Evolutionary conservation across 2,113 vertebrate genomes (phyloP).

Genomic region (Saccopteryx bilineata): DNA sequence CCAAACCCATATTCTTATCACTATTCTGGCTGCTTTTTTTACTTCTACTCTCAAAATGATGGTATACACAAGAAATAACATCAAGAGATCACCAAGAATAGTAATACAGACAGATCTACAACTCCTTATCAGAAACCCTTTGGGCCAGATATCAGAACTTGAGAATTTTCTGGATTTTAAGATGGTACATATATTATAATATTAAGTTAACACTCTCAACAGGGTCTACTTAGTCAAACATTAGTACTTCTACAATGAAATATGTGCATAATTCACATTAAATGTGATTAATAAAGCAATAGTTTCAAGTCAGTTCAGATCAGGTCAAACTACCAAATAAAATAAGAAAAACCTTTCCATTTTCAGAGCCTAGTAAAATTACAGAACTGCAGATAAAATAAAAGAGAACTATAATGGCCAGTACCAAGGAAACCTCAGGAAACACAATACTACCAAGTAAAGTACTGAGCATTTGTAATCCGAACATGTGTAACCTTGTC

Average conservation of each 20-base stretch:
- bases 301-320: background rate
- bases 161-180: conserved; percentile 42
- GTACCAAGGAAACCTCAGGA: conserved; percentile 16
- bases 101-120: background rate
- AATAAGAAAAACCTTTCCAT: conserved; percentile 14
- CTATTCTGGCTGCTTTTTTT: background rate
- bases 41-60: background rate
- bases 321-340: conserved; percentile 25
- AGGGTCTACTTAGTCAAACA: background rate
- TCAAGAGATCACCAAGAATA: conserved; percentile 34
- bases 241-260: conserved; percentile 49
- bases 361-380: conserved; percentile 19
- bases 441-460: background rate
- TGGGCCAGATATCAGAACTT: conserved; percentile 53
- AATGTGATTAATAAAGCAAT: conserved; percentile 38
- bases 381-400: background rate
- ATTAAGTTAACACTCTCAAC: background rate
- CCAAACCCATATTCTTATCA: conserved; percentile 14
- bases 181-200: background rate
- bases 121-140: conserved; percentile 3
- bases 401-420: background rate
- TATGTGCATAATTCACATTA: conserved; percentile 15
- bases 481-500: background rate
- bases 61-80: conserved; percentile 31
- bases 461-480: background rate